A percentile compares a stretch with the other conserved stretches of the same genome.
Conservation (phyloP, 1,140 invertebrate species). For the Drosophila kepulauana region DNA sequence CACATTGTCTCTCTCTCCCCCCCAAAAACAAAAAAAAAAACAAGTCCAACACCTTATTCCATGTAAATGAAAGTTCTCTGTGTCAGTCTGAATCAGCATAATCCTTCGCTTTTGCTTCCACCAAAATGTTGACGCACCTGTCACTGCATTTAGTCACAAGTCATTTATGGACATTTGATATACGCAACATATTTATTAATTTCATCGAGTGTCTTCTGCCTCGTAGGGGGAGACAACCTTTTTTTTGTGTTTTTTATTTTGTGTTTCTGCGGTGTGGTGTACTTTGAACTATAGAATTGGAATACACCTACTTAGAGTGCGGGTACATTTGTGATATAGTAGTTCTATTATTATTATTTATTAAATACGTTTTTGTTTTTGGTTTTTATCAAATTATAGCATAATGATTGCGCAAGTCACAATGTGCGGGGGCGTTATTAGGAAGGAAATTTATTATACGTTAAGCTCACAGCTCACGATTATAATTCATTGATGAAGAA, state of each 20-base stretch:
- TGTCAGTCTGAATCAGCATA: background rate
- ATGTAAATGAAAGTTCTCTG: background rate
- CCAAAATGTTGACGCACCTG: background rate
- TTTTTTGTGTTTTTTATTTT: background rate
- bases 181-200: slow-evolving; percentile 5
- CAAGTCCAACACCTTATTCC: background rate
- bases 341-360: background rate
- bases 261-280: background rate
- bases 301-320: background rate
- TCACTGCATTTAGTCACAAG: background rate
- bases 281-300: background rate
- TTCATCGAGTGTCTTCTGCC: background rate
- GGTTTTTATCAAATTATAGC: background rate
- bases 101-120: background rate
- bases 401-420: slow-evolving; percentile 2
- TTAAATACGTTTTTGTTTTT: background rate
- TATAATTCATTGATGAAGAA: slow-evolving; percentile 12
- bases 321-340: slow-evolving; percentile 4
- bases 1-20: background rate
- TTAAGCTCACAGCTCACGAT: background rate
- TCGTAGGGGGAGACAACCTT: background rate
- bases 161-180: slow-evolving; percentile 16
- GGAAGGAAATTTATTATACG: background rate
- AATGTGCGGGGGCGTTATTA: background rate
- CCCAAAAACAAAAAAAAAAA: too few species aligned